These are phyloP conservation scores for Anser cygnoides DNA, from an alignment of 2,113 vertebrate genomes.

Conservation along the genomic window DNA sequence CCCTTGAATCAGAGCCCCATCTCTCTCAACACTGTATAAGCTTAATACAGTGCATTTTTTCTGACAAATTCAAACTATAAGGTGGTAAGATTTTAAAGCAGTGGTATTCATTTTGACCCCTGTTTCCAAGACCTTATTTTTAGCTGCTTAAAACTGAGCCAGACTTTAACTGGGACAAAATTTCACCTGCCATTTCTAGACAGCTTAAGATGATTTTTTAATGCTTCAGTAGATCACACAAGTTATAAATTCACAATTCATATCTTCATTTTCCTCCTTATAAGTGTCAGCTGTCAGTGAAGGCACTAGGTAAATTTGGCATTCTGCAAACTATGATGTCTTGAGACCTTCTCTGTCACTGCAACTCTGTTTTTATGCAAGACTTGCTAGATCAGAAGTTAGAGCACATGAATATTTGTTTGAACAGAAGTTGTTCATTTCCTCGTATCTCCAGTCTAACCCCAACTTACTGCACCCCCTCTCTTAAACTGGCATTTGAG, in stretches of 20 bases:
- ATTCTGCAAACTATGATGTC: background rate
- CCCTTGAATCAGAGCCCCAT: background rate
- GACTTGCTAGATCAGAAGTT: background rate
- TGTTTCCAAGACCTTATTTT: background rate
- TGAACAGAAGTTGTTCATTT: background rate
- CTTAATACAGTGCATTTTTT: background rate
- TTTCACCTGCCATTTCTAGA: background rate
- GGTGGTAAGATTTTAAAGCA: background rate
- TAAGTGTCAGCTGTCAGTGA: background rate
- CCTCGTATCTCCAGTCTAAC: background rate
- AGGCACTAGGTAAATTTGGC: background rate
- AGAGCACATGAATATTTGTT: background rate
- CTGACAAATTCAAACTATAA: background rate
- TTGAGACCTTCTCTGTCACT: background rate
- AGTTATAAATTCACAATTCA: background rate
- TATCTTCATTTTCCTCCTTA: background rate
- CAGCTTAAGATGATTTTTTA: background rate
- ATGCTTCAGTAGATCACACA: background rate
- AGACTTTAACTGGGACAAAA: background rate
- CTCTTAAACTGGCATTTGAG: background rate
- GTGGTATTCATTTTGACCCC: background rate
- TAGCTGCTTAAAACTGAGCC: background rate
- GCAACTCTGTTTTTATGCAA: background rate
- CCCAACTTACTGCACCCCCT: background rate
- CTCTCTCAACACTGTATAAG: background rate